Evolutionary conservation across 2,888 invertebrate species (phyloP), one percentile per base, ranked within the genome.

Genomic region (Drosophila multiciliata): DNA sequence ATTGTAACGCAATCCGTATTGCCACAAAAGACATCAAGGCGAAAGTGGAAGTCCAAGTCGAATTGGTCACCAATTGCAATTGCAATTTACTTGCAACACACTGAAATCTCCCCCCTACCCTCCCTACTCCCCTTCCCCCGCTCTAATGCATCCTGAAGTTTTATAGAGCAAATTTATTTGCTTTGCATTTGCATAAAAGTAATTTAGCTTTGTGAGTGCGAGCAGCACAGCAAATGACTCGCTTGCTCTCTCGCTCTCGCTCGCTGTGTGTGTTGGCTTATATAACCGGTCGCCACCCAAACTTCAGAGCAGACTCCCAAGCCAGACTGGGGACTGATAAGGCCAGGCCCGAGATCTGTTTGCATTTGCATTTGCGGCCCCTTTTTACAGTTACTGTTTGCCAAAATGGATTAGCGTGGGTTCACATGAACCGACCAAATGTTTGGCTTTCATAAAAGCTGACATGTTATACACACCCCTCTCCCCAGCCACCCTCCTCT

Each of bases 381-480:
- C n/a, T 15, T n/a, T 32, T 42, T 11, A 20, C 32, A 15, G 57
- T 57, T 57, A 49, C 72, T 74, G 70, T 80, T 87, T 83, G 87
- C 84, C 74, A 84, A 89, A 84, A 89, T 84, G 87, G 84, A 84
- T 84, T 89, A 89, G 84, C 84, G 84, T 87, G 83, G 84, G 84
- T 84, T 84, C 84, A 84, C 84, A 84, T 89, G 84, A 83, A 84
- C 87, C 84, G 87, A 78, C 81, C 82, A 87, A 84, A 86, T 84
- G 84, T 89, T 84, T 89, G 87, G 87, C 75, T 89, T 89, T 89
- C 89, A 83, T 88, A 87, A 84, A 84, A 78, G 78, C 81, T 80
- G 87, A 83, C 89, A 78, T 71, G 89, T 66, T 59, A 59, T 48
- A 54, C 32, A 32, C 4, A 12, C 50, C 20, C n/a, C 12, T 12